Evolutionary conservation across 2,888 invertebrate genomes (phyloP), one percentile per base, ranked within the genome.

Genomic region (Phoenoteleia sp.): DNA sequence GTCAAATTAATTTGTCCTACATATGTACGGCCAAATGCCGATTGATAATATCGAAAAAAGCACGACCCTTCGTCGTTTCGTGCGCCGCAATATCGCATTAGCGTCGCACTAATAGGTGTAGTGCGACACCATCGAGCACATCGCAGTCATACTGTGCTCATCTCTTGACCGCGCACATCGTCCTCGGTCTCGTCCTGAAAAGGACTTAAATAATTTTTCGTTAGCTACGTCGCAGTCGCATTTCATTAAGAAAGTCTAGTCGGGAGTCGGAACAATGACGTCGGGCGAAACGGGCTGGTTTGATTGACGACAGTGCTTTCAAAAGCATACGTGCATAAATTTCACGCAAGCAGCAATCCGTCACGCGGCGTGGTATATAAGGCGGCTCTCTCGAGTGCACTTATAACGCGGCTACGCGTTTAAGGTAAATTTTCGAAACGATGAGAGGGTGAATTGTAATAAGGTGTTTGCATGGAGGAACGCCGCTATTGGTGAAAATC

Each of bases 81-180:
- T 76, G 54, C 66, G 67, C 52, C 45, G 33, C 39, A 15, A 17
- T 47, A 39, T 64, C 49, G 56, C 58, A 54, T 75, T 75, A 62
- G 58, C 47, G 49, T 13, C 33, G 13, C 7, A 13, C 49, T 67
- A 62, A 42, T 79, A 71, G 79, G 72, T 64, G 64, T 71, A 29
- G 54, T 54, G 54, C 36, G 45, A 64, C 62, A 54, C 45, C 64
- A 36, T 79, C 71, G 56, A 71, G 54, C 71, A 64, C 72, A 25
- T 39, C 19, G 47, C 27, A 56, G 56, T 80, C 80, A 80, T 33
- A 72, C 25, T 49, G 80, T 54, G 58, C 17, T 64, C 72, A 58
- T 66, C 80, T 66, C 66, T 80, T 66, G 64, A 72, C 72, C 66
- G 80, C 25, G 58, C 42, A 47, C 71, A 64, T 62, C 69, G 6